Evolutionary conservation across 2,888 invertebrate species (phyloP).

Genomic region (Drosophila lacicola): DNA sequence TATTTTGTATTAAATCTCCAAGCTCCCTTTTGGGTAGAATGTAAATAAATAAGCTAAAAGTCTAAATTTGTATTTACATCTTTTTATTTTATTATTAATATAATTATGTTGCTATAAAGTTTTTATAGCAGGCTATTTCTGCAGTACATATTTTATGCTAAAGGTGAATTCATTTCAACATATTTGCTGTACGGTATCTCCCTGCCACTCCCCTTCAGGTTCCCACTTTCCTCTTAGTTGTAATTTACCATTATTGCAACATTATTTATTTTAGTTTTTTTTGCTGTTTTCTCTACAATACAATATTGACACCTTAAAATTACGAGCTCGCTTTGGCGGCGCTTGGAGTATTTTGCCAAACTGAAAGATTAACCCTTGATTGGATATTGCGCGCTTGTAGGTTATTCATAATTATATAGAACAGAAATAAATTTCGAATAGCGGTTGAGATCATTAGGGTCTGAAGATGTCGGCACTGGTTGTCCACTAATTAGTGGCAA

Average conservation of each 20-base stretch:
- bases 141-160: too few species aligned
- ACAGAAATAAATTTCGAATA: slow-evolving; percentile 41
- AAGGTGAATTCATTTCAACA: too few species aligned
- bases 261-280: slow-evolving; percentile 24
- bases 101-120: too few species aligned
- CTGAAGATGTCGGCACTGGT: slow-evolving; percentile 63
- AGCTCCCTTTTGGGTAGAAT: too few species aligned
- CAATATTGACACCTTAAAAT: background rate
- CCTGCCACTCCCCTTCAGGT: background rate
- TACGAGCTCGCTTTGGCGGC: slow-evolving; percentile 3
- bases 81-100: too few species aligned
- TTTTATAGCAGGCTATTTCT: too few species aligned
- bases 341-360: background rate
- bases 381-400: slow-evolving; percentile 14
- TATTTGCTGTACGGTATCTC: background rate
- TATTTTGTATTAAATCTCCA: background rate
- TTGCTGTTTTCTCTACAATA: slow-evolving; percentile 27
- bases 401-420: slow-evolving; percentile 57
- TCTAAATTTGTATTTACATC: too few species aligned
- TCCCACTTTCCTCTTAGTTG: slow-evolving; percentile 11
- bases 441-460: slow-evolving; percentile 62
- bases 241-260: slow-evolving; percentile 41
- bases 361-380: slow-evolving; percentile 21
- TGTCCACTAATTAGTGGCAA: slow-evolving; percentile 72
- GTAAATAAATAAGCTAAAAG: too few species aligned